A percentile compares a stretch with the other conserved stretches of the same genome.
Evolutionary conservation across 2,888 invertebrate species (phyloP).

Genomic region (Phlogophora meticulosa): DNA sequence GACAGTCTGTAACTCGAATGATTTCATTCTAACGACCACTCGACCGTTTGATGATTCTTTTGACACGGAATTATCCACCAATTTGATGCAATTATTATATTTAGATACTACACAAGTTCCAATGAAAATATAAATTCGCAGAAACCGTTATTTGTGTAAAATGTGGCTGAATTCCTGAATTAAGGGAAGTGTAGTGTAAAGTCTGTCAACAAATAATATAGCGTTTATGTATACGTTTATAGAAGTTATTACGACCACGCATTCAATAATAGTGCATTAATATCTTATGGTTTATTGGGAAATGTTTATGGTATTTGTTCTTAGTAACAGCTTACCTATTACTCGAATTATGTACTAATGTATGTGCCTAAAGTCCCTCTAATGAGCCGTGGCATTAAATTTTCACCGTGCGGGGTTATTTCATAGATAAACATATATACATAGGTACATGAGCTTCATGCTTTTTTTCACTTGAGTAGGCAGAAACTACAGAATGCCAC

Average conservation of each 20-base stretch:
- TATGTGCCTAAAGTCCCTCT: too few relatives aligned
- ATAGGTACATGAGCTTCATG: too few relatives aligned
- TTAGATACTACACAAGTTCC: not conserved
- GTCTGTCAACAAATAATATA: slow-evolving; percentile 17
- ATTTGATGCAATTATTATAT: slow-evolving; percentile 16
- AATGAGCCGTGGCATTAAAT: too few relatives aligned
- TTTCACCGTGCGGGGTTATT: too few relatives aligned
- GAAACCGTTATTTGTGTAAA: slow-evolving; percentile 4
- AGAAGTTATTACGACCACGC: not conserved
- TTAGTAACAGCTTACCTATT: too few relatives aligned
- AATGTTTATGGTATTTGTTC: not conserved
- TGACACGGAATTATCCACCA: slow-evolving; percentile 6
- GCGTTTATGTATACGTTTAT: not conserved
- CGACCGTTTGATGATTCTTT: slow-evolving; percentile 43
- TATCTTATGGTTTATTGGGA: not conserved
- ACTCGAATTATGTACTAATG: too few relatives aligned
- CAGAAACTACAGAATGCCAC: too few relatives aligned
- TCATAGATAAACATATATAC: too few relatives aligned
- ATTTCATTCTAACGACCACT: slow-evolving; percentile 32
- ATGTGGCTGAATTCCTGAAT: slow-evolving; percentile 2
- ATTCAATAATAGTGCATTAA: not conserved
- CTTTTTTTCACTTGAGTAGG: too few relatives aligned
- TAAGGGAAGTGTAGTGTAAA: slow-evolving; percentile 13
- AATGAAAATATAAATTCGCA: slow-evolving; percentile 7
- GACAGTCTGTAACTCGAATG: slow-evolving; percentile 32